Evolutionary conservation across 1,140 invertebrate genomes (phyloP), one percentile per base, ranked within the genome.

Genomic region (Bombus sylvicola): DNA sequence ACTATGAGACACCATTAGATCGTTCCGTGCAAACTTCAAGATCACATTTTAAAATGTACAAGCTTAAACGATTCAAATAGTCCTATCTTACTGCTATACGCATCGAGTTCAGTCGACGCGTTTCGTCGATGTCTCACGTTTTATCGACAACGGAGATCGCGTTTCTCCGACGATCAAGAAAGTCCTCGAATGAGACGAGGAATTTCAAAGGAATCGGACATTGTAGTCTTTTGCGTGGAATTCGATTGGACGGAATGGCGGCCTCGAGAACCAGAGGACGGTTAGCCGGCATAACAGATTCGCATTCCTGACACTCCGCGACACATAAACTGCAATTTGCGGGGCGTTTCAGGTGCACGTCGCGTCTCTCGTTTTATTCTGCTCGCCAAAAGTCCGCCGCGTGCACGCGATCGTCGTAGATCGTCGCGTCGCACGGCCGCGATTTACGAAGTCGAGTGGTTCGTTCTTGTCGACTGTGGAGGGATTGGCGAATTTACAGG

Each of bases 301-400:
- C 88, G 53, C 87, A 79, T 83, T 74, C 75, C 80, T 62, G 87
- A 89, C 88, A 89, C 88, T 79, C 79, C 76, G 87, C 76, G 87
- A 86, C 81, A 83, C 84, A 81, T 89, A 89, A 89, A 89, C 79
- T 87, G 88, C 87, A 89, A 89, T 89, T 89, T 89, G 80, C 80
- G 72, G 75, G 79, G 76, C 71, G 81, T 74, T 86, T 89, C 73
- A 77, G 79, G n/a, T 37, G 57, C 64, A 39, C 47, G 73, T 41
- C 84, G 62, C 75, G 5, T 71, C n/a, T 53, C 22, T 74, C 75
- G 25, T 77, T 71, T 64, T 71, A 59, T 86, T 75, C 34, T 43
- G 34, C 75, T 66, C 71, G 75, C 62, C 71, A 31, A 66, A 82
- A 47, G 73, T 82, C 31, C 78, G 77, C 34, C 25, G 64, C 62